Base-by-base conservation (phyloP, 2,113 vertebrate species). In the Pachycephala philippinensis region DNA sequence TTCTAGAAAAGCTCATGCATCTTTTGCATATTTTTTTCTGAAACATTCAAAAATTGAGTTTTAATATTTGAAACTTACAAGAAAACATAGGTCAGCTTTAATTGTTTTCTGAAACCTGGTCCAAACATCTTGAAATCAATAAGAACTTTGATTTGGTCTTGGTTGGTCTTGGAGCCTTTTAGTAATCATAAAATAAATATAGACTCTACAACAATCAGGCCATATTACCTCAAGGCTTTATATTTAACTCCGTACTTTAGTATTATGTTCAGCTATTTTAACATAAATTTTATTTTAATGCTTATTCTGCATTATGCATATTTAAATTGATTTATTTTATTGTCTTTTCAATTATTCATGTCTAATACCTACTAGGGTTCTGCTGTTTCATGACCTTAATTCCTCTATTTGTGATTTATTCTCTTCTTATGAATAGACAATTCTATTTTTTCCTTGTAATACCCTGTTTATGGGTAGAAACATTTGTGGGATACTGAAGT, bases 321-420 rank as follows among this genome's bases (percentile, higher is more conserved):
- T 69, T 88, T 59, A 78, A 68, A 87, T 94, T 37, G 27, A 80
- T 77, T 89, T 28, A 6, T 88, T 95, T 90, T 81, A n/a, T 64
- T 83, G 3, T 74, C 7, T 80, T 76, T 84, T 93, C 35, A 91
- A 10, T 70, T 93, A 84, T 80, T 87, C 5, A 90, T 87, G 53
- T 86, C 31, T 37, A 45, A 76, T 37, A 19, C 64, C 20, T 89
- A 9, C n/a, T 76, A 76, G 4, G 40, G 9, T 88, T 92, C 27
- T 93, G 71, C 54, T 82, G n/a, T 40, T 93, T 92, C 59, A 64
- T 52, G 52, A 54, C 22, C 35, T 19, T 95, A 81, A 87, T 85
- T 81, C 30, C 27, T 94, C 28, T 42, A 27, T 86, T 91, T 90
- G 45, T 96, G 70, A 95, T 97, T 97, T 97, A 94, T 93, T 84